Base-by-base conservation (phyloP, 2,113 vertebrate species). In the Burhinus oedicnemus region DNA sequence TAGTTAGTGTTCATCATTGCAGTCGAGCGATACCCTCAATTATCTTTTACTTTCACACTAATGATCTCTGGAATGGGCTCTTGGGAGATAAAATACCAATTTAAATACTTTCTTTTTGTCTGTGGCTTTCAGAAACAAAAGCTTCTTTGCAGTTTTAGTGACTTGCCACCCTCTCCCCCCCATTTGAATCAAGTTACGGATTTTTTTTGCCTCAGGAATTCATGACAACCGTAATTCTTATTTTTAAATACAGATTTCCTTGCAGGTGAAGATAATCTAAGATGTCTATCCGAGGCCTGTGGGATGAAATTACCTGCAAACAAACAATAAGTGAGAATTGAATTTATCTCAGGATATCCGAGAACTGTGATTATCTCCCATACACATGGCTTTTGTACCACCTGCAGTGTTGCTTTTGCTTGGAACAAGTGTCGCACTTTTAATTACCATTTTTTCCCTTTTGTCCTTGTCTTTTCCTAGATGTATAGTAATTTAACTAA, bases 321-420 rank as follows among this genome's bases (percentile, higher is more conserved):
- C 71, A 83, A 80, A 42, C 68, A 76, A 16, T 13, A 95, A 87
- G 87, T 74, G 90, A 91, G 90, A 89, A 97, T 58, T 83, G 69
- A 52, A 54, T 84, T 90, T 54, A 8, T 62, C 88, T 78, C 74
- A 57, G 83, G 74, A 22, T 52, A 45, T 14, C 44, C 1, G 20
- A 76, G 60, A 58, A 16, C 54, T 47, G 71, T 45, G 47, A 79
- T 85, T 80, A 57, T 27, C 57, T 83, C 62, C 58, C 26, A 4
- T 52, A 36, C 17, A 2, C 13, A 9, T 3, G 62, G 30, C 25
- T 60, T 69, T 14, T n/a, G 11, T 60, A 52, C 61, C 5, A 5
- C 11, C 68, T 75, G 17, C 55, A 32, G 11, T 15, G 32, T 13
- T 81, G 45, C 3, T 90, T 42, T 52, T 49, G 8, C 16, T 55